Conservation (phyloP, 2,797 vertebrate species). For the Coracias cyanogaster region DNA sequence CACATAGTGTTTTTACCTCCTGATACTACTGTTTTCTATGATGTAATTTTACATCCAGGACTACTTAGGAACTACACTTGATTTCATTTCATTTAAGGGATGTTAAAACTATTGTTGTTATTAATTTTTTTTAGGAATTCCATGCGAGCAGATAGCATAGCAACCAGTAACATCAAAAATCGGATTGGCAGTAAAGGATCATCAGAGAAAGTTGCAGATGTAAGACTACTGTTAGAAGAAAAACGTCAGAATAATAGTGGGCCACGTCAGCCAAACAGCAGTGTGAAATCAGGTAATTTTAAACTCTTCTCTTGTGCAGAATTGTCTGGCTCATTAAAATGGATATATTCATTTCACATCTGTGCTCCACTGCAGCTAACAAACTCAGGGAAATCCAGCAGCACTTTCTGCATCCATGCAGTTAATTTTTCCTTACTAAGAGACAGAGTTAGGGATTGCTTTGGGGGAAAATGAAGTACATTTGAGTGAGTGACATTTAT, state of each 20-base stretch:
- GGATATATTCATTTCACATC: neutral
- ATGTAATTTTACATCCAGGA: neutral
- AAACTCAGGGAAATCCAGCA: neutral
- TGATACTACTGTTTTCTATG: neutral
- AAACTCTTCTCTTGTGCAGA: neutral
- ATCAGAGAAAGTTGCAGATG: slow-evolving; percentile 88
- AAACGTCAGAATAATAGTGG: slow-evolving; percentile 87
- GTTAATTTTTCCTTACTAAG: neutral
- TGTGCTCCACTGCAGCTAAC: neutral
- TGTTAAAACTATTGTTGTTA: neutral
- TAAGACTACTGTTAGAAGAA: slow-evolving; percentile 93
- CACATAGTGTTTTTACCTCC: neutral
- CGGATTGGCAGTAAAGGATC: slow-evolving; percentile 88
- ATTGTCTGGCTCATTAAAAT: neutral
- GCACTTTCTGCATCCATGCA: neutral
- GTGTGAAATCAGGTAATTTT: slow-evolving; percentile 85
- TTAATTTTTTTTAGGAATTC: slow-evolving; percentile 83
- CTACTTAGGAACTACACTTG: neutral
- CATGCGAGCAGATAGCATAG: slow-evolving; percentile 82
- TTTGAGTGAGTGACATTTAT: neutral
- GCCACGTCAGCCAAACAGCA: slow-evolving; percentile 75
- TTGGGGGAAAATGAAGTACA: neutral
- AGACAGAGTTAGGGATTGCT: neutral
- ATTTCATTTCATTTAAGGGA: neutral
- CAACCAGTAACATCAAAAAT: slow-evolving; percentile 84